Evolutionary conservation across 2,113 vertebrate species (phyloP).

Genomic region (Naja naja): DNA sequence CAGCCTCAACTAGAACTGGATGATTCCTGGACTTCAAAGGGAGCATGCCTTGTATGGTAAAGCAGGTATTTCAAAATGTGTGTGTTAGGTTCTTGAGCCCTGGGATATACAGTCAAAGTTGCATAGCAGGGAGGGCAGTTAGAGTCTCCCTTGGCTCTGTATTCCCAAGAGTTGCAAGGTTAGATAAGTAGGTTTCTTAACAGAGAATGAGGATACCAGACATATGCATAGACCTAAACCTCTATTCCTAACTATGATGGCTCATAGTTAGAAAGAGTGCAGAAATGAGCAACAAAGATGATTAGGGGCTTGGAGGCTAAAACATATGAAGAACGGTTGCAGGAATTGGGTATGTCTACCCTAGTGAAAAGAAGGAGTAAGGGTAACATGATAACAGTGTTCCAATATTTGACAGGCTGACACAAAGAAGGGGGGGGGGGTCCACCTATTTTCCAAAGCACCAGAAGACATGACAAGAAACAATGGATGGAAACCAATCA

Average conservation of each 20-base stretch:
- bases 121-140: neutral
- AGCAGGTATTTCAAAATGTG: conserved; percentile 34
- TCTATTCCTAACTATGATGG: neutral
- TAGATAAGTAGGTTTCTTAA: neutral
- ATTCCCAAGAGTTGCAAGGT: neutral
- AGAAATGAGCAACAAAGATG: neutral
- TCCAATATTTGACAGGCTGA: neutral
- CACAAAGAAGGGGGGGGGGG: neutral
- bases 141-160: neutral
- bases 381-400: neutral
- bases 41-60: conserved; percentile 11
- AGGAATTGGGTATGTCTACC: neutral
- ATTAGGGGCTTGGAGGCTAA: neutral
- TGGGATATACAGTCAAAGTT: neutral
- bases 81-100: neutral
- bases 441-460: neutral
- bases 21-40: conserved; percentile 37
- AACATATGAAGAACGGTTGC: neutral
- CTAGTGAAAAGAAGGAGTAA: neutral
- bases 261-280: neutral
- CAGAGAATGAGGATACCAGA: neutral
- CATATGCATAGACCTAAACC: neutral
- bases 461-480: neutral
- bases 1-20: conserved; percentile 40
- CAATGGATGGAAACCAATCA: neutral